Evolutionary conservation across 2,888 invertebrate species (phyloP).

Genomic region (Leucoma salicis): DNA sequence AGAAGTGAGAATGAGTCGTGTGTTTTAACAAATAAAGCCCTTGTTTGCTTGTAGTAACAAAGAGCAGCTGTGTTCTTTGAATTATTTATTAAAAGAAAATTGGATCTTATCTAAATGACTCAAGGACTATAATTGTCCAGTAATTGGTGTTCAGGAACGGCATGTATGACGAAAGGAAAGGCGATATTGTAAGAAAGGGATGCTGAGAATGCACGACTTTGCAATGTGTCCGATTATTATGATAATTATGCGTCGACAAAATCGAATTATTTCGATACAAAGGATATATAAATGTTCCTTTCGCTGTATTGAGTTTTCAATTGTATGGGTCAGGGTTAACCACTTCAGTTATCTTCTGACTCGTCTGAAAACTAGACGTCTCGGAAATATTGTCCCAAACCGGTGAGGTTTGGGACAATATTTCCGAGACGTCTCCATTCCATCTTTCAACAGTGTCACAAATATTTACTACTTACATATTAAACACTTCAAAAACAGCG

Average conservation of each 20-base stretch:
- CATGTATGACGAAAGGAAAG: conserved; percentile 58
- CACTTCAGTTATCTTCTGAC: too few relatives aligned
- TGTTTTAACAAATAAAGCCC: conserved; percentile 31
- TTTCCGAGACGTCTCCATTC: too few relatives aligned
- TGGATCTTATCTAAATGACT: conserved; percentile 52
- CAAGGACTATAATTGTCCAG: conserved; percentile 54
- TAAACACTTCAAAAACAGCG: too few relatives aligned
- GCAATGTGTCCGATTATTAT: conserved; percentile 67
- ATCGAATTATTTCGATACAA: conserved; percentile 55
- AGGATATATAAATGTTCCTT: conserved; percentile 16
- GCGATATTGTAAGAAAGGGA: conserved; percentile 49
- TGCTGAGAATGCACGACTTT: conserved; percentile 58
- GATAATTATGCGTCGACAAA: conserved; percentile 67
- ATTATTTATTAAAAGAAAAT: conserved; percentile 51
- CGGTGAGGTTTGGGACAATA: too few relatives aligned
- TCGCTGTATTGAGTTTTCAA: too few relatives aligned
- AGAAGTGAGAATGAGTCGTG: conserved; percentile 43
- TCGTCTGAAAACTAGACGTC: too few relatives aligned
- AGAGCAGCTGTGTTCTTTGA: conserved; percentile 63
- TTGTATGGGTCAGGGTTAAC: too few relatives aligned
- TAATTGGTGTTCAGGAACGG: conserved; percentile 67
- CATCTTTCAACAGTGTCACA: too few relatives aligned
- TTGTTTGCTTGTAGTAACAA: conserved; percentile 32
- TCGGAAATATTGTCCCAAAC: too few relatives aligned
- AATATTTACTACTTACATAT: too few relatives aligned